Evolutionary conservation across 1,140 invertebrate species (phyloP), one percentile per base, ranked within the genome.

Genomic region (Mercenaria mercenaria): DNA sequence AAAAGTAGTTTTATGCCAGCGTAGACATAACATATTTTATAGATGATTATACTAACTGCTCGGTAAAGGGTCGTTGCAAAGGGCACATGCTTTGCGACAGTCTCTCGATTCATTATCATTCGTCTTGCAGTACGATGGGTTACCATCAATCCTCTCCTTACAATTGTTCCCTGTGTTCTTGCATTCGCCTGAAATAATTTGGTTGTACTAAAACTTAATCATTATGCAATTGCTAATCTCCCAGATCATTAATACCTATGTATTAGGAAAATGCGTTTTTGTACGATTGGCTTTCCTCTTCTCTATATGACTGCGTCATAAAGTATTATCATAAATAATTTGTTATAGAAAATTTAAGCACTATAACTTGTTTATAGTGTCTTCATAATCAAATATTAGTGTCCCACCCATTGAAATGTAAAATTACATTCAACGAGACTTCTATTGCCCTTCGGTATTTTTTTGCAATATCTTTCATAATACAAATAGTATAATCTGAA

Each of bases 151-250:
- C 26, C 4, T 29, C 18, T 29, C 11, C 10, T 56, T 34, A 59
- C 77, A 80, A 29, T 20, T 11, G 13, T 2, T 29, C 41, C 15
- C 29, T 29, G 26, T 15, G 32, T 80, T 32, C 18, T 59, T 52
- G 26, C 77, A 80, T 34, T 43, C n/a, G 29, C 77, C 77, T 80
- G 47, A 26, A 80, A 77, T 10, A 69, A n/a, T n/a, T n/a, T n/a
- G 61, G 29, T 10, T 64, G n/a, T 64, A 20, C 26, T 13, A 13
- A n/a, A 13, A 13, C 10, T n/a, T 64, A 20, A 8, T 64, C n/a
- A 64, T 64, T 29, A 64, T 13, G 8, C n/a, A 10, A 8, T 10
- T 64, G 20, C 10, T 10, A n/a, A 64, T 64, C 10, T 64, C 29
- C 10, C 8, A 13, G 6, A 10, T 64, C 26, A 18, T 26, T n/a